A percentile compares a stretch with the other conserved stretches of the same genome.
phyloP scores from a whole-genome alignment of 92 coral and sea anemone species.

The Bergia sp. region DNA sequence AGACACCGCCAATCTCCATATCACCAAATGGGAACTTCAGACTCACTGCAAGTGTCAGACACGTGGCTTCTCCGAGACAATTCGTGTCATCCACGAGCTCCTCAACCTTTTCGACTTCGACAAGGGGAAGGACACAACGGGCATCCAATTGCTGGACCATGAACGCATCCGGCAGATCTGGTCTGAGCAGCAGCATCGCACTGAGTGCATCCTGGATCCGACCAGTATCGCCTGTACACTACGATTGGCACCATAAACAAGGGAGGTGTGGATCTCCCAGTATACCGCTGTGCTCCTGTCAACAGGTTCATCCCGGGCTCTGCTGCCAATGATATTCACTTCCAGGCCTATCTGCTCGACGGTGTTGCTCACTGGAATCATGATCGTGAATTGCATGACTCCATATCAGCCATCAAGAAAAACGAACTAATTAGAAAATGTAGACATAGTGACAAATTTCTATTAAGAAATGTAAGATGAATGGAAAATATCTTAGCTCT shows the following conservation, averaged over 20 bases:
- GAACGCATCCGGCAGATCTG: slow-evolving; percentile 25
- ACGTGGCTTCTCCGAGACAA: slow-evolving; percentile 10
- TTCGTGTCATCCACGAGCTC: neutral
- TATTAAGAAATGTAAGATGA: too few species aligned
- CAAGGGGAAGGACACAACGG: slow-evolving; percentile 48
- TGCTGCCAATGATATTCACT: slow-evolving; percentile 52
- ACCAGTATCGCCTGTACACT: slow-evolving; percentile 24
- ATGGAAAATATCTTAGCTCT: too few species aligned
- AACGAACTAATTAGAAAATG: too few species aligned
- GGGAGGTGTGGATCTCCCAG: slow-evolving; percentile 52
- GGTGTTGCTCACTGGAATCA: slow-evolving; percentile 60
- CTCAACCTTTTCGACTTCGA: slow-evolving; percentile 14
- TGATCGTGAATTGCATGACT: slow-evolving; percentile 1
- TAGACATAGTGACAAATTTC: too few species aligned
- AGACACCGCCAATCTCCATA: slow-evolving; percentile 17
- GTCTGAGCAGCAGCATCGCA: slow-evolving; percentile 41
- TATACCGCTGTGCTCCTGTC: slow-evolving; percentile 63
- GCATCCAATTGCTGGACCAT: slow-evolving; percentile 45
- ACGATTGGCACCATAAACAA: neutral
- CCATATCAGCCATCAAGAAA: too few species aligned
- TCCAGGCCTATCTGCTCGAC: slow-evolving; percentile 66
- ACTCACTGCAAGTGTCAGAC: slow-evolving; percentile 39
- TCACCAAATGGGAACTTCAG: slow-evolving; percentile 38
- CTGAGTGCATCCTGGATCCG: slow-evolving; percentile 50
- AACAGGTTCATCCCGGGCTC: slow-evolving; percentile 66